phyloP scores from a whole-genome alignment of 2,113 vertebrate genomes.

The Athene cunicularia region DNA sequence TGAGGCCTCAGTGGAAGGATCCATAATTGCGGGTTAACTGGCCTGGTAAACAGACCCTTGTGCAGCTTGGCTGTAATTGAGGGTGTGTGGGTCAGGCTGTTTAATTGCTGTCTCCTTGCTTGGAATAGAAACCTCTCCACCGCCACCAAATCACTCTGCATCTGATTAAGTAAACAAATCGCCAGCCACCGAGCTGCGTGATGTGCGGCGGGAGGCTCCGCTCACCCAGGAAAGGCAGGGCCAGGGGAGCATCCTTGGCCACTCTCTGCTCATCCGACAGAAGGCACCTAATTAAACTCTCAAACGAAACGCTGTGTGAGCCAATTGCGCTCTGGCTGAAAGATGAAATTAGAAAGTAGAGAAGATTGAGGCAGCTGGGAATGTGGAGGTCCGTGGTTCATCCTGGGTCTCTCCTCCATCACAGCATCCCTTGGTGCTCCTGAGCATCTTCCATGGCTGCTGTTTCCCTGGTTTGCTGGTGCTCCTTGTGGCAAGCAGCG shows the following conservation, averaged over 20 bases:
- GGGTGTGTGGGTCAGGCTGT: slow-evolving; percentile 58
- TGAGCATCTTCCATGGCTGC: not conserved
- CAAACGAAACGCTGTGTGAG: fast-evolving
- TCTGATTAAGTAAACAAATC: slow-evolving; percentile 57
- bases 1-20: slow-evolving; percentile 54
- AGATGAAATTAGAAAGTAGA: not conserved
- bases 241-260: not conserved
- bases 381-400: fast-evolving
- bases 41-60: slow-evolving; percentile 53
- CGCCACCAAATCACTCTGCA: slow-evolving; percentile 19
- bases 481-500: not conserved
- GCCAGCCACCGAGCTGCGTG: not conserved
- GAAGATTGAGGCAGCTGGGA: not conserved
- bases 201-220: not conserved
- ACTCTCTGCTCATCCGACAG: not conserved
- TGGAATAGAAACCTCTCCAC: slow-evolving; percentile 70
- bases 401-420: not conserved
- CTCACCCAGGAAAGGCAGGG: not conserved
- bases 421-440: fast-evolving
- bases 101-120: slow-evolving; percentile 73
- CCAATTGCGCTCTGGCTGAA: not conserved
- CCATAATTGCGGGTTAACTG: slow-evolving; percentile 65
- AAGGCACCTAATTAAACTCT: not conserved
- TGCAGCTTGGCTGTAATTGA: slow-evolving; percentile 58
- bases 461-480: not conserved